phyloP scores from a whole-genome alignment of 2,113 vertebrate genomes.

The Myotis lucifugus region DNA sequence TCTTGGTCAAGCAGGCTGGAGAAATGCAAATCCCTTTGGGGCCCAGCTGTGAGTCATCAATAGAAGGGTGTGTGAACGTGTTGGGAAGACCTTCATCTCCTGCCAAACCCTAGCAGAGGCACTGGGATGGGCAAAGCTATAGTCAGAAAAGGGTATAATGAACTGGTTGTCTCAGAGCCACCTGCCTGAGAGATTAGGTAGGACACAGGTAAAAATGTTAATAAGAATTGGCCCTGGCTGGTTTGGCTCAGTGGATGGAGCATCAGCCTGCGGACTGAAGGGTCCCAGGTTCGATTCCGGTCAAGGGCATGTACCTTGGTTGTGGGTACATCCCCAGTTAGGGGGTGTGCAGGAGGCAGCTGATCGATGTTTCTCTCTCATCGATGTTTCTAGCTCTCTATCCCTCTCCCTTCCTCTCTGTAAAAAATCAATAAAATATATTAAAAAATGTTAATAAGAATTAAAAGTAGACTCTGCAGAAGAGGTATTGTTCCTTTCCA shows the following conservation, averaged over 20 bases:
- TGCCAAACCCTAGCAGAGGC: not conserved
- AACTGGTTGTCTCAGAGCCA: not conserved
- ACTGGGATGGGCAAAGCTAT: not conserved
- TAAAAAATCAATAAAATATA: no score
- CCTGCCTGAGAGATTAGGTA: not conserved
- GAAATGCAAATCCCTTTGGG: not conserved
- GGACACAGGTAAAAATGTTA: not conserved
- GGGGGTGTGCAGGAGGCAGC: no score
- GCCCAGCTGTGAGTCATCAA: not conserved
- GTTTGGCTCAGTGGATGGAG: no score
- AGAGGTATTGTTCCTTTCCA: not conserved
- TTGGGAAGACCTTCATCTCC: not conserved
- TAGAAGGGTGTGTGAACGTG: not conserved
- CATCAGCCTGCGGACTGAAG: no score
- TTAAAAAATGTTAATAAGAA: not conserved
- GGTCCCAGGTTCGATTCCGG: no score
- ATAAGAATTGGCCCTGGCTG: not conserved
- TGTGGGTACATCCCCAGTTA: no score
- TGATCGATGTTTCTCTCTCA: no score
- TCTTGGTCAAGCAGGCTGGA: not conserved
- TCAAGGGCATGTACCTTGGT: no score
- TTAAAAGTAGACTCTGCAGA: constrained; percentile 17
- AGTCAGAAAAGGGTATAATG: no score
- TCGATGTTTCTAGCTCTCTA: no score
- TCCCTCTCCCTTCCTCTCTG: no score